These are phyloP conservation scores for Phenacoccus solenopsis DNA, from an alignment of 1,140 invertebrate genomes.

Conservation along the genomic window DNA sequence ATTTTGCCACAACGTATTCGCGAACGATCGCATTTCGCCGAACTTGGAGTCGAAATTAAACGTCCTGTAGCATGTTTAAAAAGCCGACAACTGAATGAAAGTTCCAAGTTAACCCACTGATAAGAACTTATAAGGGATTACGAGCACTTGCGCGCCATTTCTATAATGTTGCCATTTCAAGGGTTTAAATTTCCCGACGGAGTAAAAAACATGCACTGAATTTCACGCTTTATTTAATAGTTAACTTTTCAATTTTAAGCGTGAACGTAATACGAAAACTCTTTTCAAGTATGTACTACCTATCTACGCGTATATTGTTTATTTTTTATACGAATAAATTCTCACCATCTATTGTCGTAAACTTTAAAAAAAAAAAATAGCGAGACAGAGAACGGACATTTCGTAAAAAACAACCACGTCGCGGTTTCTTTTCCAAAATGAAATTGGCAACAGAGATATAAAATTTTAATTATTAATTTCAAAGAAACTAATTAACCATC, in stretches of 20 bases:
- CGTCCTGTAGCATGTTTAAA: neutral
- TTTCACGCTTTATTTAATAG: neutral
- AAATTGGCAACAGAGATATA: neutral
- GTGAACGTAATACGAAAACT: neutral
- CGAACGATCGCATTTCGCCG: neutral
- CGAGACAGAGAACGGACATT: too few relatives aligned
- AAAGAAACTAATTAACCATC: neutral
- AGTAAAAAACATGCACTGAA: neutral
- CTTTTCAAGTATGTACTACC: too few relatives aligned
- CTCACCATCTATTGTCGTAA: too few relatives aligned
- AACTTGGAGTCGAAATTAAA: neutral
- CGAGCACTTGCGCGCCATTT: neutral
- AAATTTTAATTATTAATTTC: neutral
- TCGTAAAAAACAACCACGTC: too few relatives aligned
- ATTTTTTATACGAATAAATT: too few relatives aligned
- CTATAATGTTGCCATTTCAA: neutral
- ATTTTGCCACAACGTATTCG: neutral
- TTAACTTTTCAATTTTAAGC: neutral
- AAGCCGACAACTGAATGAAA: neutral
- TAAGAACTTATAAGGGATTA: constrained; percentile 1
- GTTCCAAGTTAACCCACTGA: neutral
- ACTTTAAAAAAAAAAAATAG: too few relatives aligned
- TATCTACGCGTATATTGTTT: neutral
- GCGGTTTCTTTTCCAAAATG: neutral
- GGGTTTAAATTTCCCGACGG: neutral